phyloP scores from a whole-genome alignment of 1,140 invertebrate genomes.

The Nasonia longicornis region DNA sequence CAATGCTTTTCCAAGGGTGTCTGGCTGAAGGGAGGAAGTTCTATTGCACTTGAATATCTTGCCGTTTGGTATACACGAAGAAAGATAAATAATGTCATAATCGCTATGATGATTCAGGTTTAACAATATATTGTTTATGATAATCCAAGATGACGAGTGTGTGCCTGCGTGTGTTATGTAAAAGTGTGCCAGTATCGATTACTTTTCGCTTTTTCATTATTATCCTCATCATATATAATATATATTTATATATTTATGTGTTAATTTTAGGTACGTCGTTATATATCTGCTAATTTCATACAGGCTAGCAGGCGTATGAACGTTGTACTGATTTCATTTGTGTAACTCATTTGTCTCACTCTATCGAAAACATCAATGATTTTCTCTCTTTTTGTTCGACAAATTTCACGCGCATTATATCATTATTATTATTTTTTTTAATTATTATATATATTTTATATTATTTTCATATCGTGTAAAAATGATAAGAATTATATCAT shows the following conservation, averaged over 20 bases:
- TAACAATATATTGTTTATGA: background rate
- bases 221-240: constrained; percentile 45
- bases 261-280: constrained; percentile 42
- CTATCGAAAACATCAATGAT: constrained; percentile 45
- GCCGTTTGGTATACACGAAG: background rate
- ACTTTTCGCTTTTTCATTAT: constrained; percentile 44
- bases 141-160: background rate
- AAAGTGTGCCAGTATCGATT: constrained; percentile 31
- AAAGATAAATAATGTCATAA: background rate
- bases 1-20: background rate
- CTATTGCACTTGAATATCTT: constrained; percentile 43
- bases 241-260: constrained; percentile 52
- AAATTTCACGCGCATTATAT: background rate
- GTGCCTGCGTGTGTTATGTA: constrained; percentile 8
- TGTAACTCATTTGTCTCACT: constrained; percentile 1
- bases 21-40: background rate
- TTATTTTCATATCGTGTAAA: constrained; percentile 15
- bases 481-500: constrained; percentile 29
- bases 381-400: constrained; percentile 20
- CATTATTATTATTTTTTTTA: constrained; percentile 3
- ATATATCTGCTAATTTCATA: constrained; percentile 47
- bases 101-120: background rate
- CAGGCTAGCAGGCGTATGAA: constrained; percentile 53
- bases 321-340: constrained; percentile 55
- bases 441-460: background rate